Conservation (phyloP, 2,888 invertebrate species). For the Oscheius sp. region DNA sequence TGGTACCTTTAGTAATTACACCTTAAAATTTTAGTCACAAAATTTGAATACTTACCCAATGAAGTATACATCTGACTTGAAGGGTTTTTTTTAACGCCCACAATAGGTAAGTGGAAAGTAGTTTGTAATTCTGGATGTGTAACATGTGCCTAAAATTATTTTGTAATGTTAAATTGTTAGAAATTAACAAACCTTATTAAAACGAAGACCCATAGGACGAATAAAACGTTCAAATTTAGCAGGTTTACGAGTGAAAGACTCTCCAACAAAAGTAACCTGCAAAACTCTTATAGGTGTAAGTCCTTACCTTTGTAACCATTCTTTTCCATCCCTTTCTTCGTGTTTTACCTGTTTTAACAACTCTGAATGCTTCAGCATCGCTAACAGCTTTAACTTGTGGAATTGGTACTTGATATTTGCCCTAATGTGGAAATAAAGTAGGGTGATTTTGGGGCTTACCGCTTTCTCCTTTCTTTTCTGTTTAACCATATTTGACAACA, state of each 20-base stretch:
- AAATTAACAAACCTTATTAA: slow-evolving; percentile 57
- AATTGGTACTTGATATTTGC: slow-evolving; percentile 99
- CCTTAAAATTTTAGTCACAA: slow-evolving; percentile 3
- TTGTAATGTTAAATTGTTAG: neutral
- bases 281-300: too few relatives aligned
- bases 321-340: slow-evolving; percentile 91
- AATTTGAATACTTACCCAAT: slow-evolving; percentile 84
- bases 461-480: slow-evolving; percentile 99
- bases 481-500: slow-evolving; percentile 97
- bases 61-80: slow-evolving; percentile 95
- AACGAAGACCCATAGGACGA: slow-evolving; percentile 83
- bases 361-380: slow-evolving; percentile 93
- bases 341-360: slow-evolving; percentile 69
- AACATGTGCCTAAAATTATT: slow-evolving; percentile 83
- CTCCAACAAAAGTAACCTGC: slow-evolving; percentile 83
- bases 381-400: slow-evolving; percentile 96
- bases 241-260: slow-evolving; percentile 96
- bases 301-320: slow-evolving; percentile 97
- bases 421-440: slow-evolving; percentile 72
- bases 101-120: slow-evolving; percentile 94
- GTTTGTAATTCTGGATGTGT: slow-evolving; percentile 99
- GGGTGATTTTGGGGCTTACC: slow-evolving; percentile 67
- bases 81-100: slow-evolving; percentile 98
- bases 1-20: slow-evolving; percentile 89
- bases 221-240: slow-evolving; percentile 99